phyloP scores from a whole-genome alignment of 2,797 vertebrate species.

The Melanotaenia parkinsoni region DNA sequence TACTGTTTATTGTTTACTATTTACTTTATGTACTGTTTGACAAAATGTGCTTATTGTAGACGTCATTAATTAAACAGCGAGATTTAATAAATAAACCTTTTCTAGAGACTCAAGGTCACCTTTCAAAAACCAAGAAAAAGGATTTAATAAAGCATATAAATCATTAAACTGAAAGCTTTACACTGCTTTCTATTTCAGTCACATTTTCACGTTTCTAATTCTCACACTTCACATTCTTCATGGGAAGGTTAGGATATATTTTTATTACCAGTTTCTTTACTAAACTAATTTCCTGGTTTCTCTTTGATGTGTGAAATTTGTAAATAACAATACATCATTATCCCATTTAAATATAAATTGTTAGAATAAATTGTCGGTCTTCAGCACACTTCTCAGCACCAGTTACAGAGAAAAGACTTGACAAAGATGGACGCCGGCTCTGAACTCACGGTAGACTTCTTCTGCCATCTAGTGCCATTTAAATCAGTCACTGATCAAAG shows the following conservation, averaged over 20 bases:
- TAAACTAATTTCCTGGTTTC: background rate
- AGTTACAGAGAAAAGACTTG: background rate
- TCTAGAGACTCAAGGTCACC: too few species aligned
- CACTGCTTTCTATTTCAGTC: too few species aligned
- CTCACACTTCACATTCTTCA: too few species aligned
- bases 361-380: too few species aligned
- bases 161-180: background rate
- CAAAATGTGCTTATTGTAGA: background rate
- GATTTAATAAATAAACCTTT: too few species aligned
- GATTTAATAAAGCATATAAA: background rate
- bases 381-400: background rate
- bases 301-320: background rate
- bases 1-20: too few species aligned
- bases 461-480: conserved; percentile 19
- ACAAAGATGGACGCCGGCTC: background rate
- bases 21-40: too few species aligned
- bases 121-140: too few species aligned
- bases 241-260: too few species aligned
- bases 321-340: background rate
- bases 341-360: too few species aligned
- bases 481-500: background rate
- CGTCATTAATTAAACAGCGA: background rate
- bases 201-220: background rate
- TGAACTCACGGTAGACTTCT: background rate
- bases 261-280: background rate